phyloP scores from a whole-genome alignment of 2,888 invertebrate species.

The Andrena bicolor region DNA sequence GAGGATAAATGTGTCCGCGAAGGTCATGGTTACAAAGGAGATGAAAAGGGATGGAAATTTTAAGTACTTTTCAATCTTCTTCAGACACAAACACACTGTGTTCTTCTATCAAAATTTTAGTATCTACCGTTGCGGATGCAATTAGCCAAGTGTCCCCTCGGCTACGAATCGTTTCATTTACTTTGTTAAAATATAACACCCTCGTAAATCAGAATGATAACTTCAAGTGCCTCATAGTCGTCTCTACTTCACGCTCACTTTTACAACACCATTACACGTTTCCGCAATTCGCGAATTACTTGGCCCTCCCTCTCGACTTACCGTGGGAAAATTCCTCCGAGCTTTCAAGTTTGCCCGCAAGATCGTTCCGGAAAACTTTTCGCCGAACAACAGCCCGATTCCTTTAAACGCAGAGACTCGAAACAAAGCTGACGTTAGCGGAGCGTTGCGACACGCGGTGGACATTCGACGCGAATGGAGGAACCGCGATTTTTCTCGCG shows the following conservation, averaged over 20 bases:
- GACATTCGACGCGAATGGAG: background rate
- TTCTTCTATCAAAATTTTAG: no score
- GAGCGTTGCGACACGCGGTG: background rate
- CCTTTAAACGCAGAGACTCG: background rate
- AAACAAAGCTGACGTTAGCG: background rate
- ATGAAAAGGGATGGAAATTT: no score
- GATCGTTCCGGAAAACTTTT: slow-evolving; percentile 9
- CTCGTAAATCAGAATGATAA: no score
- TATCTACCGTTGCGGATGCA: no score
- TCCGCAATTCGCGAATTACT: background rate
- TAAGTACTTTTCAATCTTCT: no score
- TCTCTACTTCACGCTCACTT: background rate
- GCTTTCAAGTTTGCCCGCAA: background rate
- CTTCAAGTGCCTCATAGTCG: no score
- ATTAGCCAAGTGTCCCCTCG: no score
- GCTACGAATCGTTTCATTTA: no score
- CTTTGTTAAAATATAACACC: no score
- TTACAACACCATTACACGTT: background rate
- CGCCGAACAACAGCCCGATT: background rate
- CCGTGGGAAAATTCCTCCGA: background rate
- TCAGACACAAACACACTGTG: no score
- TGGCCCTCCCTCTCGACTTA: background rate
- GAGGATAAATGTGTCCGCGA: no score
- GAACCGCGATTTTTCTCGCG: background rate
- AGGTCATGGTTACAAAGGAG: no score